These are phyloP conservation scores for Heteropelma amictum DNA, from an alignment of 2,888 invertebrate genomes.

Conservation along the genomic window DNA sequence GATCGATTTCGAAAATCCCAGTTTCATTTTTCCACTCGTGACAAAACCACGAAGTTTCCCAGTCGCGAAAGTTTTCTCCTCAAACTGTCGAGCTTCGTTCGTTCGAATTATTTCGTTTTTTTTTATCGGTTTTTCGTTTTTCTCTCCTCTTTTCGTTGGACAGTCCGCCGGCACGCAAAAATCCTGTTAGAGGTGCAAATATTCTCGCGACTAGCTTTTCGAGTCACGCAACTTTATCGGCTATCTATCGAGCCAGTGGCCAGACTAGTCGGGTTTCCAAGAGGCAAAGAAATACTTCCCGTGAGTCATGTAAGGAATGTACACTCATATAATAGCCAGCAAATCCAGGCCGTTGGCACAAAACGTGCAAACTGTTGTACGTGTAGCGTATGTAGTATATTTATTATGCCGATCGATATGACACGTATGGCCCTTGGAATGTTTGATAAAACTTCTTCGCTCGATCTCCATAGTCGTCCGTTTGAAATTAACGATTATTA, in stretches of 20 bases:
- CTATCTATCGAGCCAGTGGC: conserved; percentile 32
- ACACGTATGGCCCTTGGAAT: conserved; percentile 65
- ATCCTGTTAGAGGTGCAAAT: conserved; percentile 49
- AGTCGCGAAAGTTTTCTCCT: no score
- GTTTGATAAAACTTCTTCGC: conserved; percentile 52
- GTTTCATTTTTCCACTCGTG: no score
- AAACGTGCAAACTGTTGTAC: conserved; percentile 43
- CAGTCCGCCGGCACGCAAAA: conserved; percentile 32
- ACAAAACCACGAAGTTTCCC: no score
- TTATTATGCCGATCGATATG: conserved; percentile 67
- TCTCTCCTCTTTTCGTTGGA: background rate
- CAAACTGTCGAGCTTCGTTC: no score
- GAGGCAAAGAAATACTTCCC: conserved; percentile 61
- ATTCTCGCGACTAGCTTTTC: conserved; percentile 33
- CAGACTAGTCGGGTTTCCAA: conserved; percentile 48
- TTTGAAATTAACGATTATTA: background rate
- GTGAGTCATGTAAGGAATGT: conserved; percentile 71
- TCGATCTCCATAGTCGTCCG: background rate
- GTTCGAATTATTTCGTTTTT: no score
- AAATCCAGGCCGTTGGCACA: conserved; percentile 53
- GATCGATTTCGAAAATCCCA: no score
- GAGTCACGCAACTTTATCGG: conserved; percentile 50
- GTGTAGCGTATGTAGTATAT: conserved; percentile 56
- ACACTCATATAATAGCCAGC: conserved; percentile 39
- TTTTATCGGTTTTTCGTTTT: background rate